Evolutionary conservation across 2,888 invertebrate genomes (phyloP).

Genomic region (Nemotelus pantherinus): DNA sequence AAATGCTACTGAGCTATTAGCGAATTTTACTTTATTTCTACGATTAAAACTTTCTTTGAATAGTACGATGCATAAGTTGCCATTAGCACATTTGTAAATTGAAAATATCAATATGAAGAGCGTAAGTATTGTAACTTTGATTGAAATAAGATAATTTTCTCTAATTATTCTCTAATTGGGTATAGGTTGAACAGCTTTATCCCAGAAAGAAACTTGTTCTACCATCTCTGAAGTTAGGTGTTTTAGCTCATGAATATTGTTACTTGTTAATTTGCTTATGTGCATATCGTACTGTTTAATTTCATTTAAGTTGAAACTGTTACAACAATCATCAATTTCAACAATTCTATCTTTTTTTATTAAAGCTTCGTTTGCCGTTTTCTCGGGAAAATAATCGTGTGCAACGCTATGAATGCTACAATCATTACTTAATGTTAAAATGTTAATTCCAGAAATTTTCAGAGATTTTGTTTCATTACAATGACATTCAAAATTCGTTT

Average conservation of each 20-base stretch:
- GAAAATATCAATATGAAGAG: background rate
- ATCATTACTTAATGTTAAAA: too few relatives aligned
- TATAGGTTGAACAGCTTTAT: background rate
- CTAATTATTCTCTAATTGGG: background rate
- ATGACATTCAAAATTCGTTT: background rate
- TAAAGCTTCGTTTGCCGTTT: background rate
- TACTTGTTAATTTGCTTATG: background rate
- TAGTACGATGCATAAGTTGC: background rate
- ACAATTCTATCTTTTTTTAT: background rate
- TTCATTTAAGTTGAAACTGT: background rate
- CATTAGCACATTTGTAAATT: background rate
- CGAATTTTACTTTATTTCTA: background rate
- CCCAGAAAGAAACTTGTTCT: background rate
- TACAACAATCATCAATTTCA: slow-evolving; percentile 4
- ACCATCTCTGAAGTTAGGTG: background rate
- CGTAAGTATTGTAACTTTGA: background rate
- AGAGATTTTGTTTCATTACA: slow-evolving; percentile 2
- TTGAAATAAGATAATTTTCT: background rate
- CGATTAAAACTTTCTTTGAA: background rate
- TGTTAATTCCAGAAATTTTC: background rate
- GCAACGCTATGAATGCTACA: slow-evolving; percentile 5
- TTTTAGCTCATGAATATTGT: slow-evolving; percentile 14
- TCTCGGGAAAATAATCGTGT: slow-evolving; percentile 10
- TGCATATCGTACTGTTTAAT: too few relatives aligned
- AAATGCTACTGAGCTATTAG: background rate